Percentiles rank a stretch among this genome's conserved stretches.
phyloP scores from a whole-genome alignment of 2,113 vertebrate genomes.

The Ursus arctos region DNA sequence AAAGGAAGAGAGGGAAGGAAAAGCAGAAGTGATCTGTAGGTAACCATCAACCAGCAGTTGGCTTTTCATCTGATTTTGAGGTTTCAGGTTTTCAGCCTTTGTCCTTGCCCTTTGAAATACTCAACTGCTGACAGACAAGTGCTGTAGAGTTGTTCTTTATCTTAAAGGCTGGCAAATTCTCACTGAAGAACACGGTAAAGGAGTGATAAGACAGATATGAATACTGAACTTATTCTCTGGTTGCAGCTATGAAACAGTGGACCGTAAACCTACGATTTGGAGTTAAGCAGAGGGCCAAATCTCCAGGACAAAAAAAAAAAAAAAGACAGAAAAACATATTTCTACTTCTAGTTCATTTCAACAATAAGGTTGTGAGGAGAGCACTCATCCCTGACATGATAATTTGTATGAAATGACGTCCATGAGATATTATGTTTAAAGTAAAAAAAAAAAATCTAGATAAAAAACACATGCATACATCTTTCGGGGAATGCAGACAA shows the following conservation, averaged over 20 bases:
- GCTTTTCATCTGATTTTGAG: background rate
- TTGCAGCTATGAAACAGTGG: background rate
- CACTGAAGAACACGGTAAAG: background rate
- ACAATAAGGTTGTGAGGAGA: background rate
- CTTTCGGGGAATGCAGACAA: background rate
- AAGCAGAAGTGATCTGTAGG: background rate
- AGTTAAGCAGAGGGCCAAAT: background rate
- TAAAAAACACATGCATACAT: background rate
- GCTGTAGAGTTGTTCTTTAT: background rate
- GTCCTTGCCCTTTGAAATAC: background rate
- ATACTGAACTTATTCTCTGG: background rate
- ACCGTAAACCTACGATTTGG: background rate
- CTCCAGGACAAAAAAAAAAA: background rate
- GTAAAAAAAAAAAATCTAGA: background rate
- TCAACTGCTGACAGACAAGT: background rate
- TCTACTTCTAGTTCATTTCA: constrained; percentile 11
- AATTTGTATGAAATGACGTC: background rate
- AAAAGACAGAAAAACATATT: background rate
- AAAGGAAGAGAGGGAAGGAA: background rate
- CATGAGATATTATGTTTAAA: background rate
- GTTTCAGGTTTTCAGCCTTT: background rate
- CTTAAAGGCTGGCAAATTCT: background rate
- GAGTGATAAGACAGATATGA: background rate
- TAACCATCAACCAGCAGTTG: background rate
- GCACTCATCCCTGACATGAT: background rate